Conservation (phyloP, 2,888 invertebrate genomes). For the Pyrocoelia pectoralis region DNA sequence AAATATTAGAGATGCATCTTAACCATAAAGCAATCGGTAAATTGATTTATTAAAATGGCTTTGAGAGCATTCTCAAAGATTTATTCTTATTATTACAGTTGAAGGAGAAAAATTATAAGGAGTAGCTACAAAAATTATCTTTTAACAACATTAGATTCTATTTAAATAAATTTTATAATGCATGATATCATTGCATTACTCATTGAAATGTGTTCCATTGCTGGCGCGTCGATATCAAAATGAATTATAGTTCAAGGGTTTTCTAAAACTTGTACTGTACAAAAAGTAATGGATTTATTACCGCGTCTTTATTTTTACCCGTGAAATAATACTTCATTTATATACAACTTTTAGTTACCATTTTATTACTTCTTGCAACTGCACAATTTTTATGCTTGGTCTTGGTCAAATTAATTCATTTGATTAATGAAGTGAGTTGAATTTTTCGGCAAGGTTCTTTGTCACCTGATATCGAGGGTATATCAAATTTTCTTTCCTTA, state of each 20-base stretch:
- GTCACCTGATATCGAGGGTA: too few species aligned
- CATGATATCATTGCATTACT: slow-evolving; percentile 13
- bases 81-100: slow-evolving; percentile 10
- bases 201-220: slow-evolving; percentile 6
- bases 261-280: slow-evolving; percentile 3
- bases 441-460: too few species aligned
- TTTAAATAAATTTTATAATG: slow-evolving; percentile 11
- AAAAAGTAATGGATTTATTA: slow-evolving; percentile 11
- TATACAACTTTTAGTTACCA: not conserved
- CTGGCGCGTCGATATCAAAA: slow-evolving; percentile 7
- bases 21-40: not conserved
- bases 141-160: not conserved
- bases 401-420: not conserved
- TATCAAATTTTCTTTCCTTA: too few species aligned
- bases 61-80: slow-evolving; percentile 5
- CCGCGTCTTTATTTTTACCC: not conserved
- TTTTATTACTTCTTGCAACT: not conserved
- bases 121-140: not conserved
- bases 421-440: not conserved
- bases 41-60: slow-evolving; percentile 12
- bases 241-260: slow-evolving; percentile 13
- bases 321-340: slow-evolving; percentile 4
- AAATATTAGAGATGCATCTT: not conserved
- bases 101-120: slow-evolving; percentile 12
- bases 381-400: not conserved